Conservation (phyloP, 1,140 invertebrate species). For the Tetraneura akinire region DNA sequence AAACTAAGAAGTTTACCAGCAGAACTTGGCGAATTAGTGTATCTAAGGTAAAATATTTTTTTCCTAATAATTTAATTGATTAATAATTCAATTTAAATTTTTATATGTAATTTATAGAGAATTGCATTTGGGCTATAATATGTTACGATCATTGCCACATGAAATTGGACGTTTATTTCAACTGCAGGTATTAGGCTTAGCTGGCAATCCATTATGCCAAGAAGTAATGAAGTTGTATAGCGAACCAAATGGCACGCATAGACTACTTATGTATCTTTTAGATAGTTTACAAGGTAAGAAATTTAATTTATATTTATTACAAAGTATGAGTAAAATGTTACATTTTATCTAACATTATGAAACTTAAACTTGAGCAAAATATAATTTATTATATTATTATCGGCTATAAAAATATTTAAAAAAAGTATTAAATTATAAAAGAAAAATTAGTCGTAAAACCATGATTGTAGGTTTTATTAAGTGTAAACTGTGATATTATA, state of each 20-base stretch:
- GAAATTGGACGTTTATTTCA: constrained; percentile 98
- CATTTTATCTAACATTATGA: not conserved
- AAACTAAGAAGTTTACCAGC: constrained; percentile 90
- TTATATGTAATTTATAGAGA: constrained; percentile 69
- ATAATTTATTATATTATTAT: too few relatives aligned
- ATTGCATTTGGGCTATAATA: constrained; percentile 91
- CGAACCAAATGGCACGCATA: constrained; percentile 89
- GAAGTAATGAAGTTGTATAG: constrained; percentile 90
- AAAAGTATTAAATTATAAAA: too few relatives aligned
- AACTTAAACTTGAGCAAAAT: not conserved
- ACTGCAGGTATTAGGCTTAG: constrained; percentile 84
- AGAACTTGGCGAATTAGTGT: constrained; percentile 92
- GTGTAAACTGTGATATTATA: too few relatives aligned
- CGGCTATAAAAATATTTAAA: too few relatives aligned
- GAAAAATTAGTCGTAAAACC: too few relatives aligned
- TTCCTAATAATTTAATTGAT: not conserved
- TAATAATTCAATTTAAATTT: not conserved
- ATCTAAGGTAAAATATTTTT: constrained; percentile 71
- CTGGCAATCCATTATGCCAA: constrained; percentile 91
- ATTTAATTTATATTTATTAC: not conserved
- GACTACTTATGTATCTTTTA: constrained; percentile 89
- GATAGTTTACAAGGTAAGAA: constrained; percentile 87
- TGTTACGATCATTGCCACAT: constrained; percentile 88
- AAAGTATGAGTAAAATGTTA: not conserved
- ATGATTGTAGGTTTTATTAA: too few relatives aligned